Conservation (phyloP, 2,888 invertebrate genomes). For the Seira ritae region DNA sequence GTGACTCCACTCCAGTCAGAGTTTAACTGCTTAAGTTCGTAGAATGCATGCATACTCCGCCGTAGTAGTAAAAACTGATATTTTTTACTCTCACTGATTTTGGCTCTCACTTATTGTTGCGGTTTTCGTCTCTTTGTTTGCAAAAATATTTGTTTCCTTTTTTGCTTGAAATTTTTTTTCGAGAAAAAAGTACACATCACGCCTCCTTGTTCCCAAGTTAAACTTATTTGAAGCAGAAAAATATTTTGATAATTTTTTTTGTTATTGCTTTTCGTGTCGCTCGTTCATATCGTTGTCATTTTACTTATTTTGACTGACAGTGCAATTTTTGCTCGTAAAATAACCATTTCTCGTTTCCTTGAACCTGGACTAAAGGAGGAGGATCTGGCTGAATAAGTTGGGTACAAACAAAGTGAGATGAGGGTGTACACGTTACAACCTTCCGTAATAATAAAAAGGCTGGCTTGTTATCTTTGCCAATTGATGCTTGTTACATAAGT, state of each 20-base stretch:
- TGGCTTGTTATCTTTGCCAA: slow-evolving; percentile 5
- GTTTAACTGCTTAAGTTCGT: too few species aligned
- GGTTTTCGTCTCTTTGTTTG: not conserved
- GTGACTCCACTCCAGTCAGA: too few species aligned
- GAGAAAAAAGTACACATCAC: not conserved
- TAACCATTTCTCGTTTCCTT: not conserved
- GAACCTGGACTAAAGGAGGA: not conserved
- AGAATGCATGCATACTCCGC: too few species aligned
- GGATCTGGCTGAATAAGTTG: not conserved
- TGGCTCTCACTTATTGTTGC: not conserved
- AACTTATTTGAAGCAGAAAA: not conserved
- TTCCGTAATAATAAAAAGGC: not conserved
- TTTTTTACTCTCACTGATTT: too few species aligned
- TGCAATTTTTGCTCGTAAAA: slow-evolving; percentile 3
- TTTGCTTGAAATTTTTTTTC: not conserved
- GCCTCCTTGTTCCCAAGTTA: not conserved
- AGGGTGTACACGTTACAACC: not conserved
- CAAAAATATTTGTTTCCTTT: slow-evolving; percentile 5
- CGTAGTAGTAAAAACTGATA: too few species aligned
- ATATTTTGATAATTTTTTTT: slow-evolving; percentile 4
- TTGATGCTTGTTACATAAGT: slow-evolving; percentile 7
- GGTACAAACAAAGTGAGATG: not conserved
- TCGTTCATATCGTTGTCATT: slow-evolving; percentile 4
- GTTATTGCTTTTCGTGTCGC: not conserved
- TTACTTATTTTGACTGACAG: slow-evolving; percentile 5